A percentile compares a stretch with the other conserved stretches of the same genome.
phyloP scores from a whole-genome alignment of 2,888 invertebrate genomes.

The Melanotus villosus region DNA sequence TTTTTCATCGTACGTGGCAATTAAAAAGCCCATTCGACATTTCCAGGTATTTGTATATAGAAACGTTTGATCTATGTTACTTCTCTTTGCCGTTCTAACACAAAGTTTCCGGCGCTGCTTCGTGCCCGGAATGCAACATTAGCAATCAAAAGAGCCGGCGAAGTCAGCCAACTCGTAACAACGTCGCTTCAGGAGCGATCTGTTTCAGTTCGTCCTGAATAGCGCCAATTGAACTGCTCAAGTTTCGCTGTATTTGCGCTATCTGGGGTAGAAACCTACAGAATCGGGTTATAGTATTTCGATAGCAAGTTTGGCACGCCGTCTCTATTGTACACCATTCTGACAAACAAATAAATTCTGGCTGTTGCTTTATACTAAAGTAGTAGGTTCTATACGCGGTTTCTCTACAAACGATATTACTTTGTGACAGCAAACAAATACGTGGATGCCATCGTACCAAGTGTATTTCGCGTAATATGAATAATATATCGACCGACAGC shows the following conservation, averaged over 20 bases:
- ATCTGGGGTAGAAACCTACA: conserved; percentile 42
- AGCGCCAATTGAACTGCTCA: conserved; percentile 44
- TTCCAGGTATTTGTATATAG: conserved; percentile 37
- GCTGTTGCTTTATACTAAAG: not conserved
- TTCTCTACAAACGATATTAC: too few species aligned
- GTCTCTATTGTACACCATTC: conserved; percentile 27
- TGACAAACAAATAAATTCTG: conserved; percentile 37
- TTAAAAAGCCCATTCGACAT: conserved; percentile 26
- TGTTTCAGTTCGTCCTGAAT: conserved; percentile 45
- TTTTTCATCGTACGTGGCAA: conserved; percentile 14
- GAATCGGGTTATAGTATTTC: conserved; percentile 40
- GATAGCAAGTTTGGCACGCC: conserved; percentile 39
- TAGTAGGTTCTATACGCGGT: not conserved
- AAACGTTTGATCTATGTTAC: conserved; percentile 41
- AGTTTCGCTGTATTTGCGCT: conserved; percentile 45
- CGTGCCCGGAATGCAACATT: conserved; percentile 44
- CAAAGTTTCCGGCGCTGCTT: conserved; percentile 42
- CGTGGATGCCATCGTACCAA: too few species aligned
- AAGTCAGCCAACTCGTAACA: conserved; percentile 45
- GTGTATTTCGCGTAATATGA: too few species aligned
- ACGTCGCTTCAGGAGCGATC: conserved; percentile 45
- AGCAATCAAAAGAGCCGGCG: conserved; percentile 42
- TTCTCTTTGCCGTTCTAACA: conserved; percentile 38
- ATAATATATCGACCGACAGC: too few species aligned
- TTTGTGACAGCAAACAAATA: too few species aligned